Conservation (phyloP, 2,888 invertebrate genomes). For the Carabus problematicus region DNA sequence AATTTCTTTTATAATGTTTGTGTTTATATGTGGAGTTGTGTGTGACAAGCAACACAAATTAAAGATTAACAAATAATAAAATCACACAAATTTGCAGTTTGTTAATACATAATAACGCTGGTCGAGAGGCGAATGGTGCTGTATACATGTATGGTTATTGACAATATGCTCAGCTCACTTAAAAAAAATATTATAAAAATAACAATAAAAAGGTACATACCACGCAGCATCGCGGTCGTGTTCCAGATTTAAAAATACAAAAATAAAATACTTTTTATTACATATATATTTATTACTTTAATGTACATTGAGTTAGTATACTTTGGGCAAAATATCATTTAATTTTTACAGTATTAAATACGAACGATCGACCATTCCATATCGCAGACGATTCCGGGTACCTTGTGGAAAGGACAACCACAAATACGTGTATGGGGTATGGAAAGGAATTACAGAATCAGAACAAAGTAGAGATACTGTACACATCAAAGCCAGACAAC, state of each 20-base stretch:
- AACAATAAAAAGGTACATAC: constrained; percentile 37
- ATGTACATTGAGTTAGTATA: constrained; percentile 52
- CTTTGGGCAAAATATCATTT: constrained; percentile 52
- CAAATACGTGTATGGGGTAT: too few species aligned
- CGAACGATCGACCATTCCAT: constrained; percentile 28
- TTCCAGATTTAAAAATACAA: constrained; percentile 23
- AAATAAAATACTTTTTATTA: constrained; percentile 39
- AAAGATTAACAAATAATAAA: constrained; percentile 32
- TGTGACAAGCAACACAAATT: constrained; percentile 32
- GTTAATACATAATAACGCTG: constrained; percentile 31
- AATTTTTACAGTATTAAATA: constrained; percentile 41
- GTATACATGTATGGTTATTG: constrained; percentile 17
- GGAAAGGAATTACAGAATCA: too few species aligned
- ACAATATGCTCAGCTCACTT: neutral
- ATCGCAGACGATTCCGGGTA: constrained; percentile 6
- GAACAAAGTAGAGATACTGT: too few species aligned
- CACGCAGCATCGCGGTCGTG: constrained; percentile 21
- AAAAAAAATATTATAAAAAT: constrained; percentile 26
- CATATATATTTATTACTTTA: constrained; percentile 44
- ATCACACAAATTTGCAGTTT: constrained; percentile 34
- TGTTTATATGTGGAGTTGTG: constrained; percentile 33
- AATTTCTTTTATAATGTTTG: constrained; percentile 31
- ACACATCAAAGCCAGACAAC: too few species aligned
- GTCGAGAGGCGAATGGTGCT: constrained; percentile 5
- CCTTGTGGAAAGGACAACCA: neutral